Conservation (phyloP, 2,888 invertebrate species). For the Microctonus aethiopoides region DNA sequence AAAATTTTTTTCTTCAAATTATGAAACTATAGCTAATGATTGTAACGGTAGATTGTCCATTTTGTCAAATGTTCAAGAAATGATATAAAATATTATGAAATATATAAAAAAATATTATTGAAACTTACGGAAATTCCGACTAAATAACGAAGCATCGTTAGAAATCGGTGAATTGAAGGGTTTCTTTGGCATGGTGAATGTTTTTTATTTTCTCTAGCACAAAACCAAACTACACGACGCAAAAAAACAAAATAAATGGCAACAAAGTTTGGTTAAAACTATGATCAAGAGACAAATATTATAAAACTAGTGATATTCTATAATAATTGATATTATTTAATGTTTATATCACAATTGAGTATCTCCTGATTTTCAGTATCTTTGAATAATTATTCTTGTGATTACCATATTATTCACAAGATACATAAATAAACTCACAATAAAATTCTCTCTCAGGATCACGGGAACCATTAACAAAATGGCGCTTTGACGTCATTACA, state of each 20-base stretch:
- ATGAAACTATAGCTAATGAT: not conserved
- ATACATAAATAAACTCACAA: too few relatives aligned
- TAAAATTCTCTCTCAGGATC: too few relatives aligned
- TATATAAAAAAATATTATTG: not conserved
- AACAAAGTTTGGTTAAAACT: not conserved
- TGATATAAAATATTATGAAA: not conserved
- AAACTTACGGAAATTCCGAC: conserved; percentile 54
- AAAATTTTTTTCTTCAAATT: not conserved
- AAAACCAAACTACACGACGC: not conserved
- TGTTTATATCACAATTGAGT: too few relatives aligned
- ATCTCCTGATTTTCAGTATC: too few relatives aligned
- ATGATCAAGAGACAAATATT: too few relatives aligned
- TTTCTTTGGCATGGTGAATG: conserved; percentile 54
- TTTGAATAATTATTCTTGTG: too few relatives aligned
- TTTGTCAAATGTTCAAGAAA: not conserved
- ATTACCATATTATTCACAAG: too few relatives aligned
- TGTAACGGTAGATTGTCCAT: not conserved
- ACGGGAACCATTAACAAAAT: too few relatives aligned
- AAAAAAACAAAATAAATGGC: not conserved
- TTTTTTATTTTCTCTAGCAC: not conserved
- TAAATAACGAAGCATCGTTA: conserved; percentile 42
- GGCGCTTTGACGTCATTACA: too few relatives aligned
- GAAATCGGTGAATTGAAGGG: conserved; percentile 46
- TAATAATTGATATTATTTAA: too few relatives aligned
- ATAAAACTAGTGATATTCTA: too few relatives aligned